Base-by-base conservation (phyloP, 2,797 vertebrate species). In the Enteromius unitaeniatus region DNA sequence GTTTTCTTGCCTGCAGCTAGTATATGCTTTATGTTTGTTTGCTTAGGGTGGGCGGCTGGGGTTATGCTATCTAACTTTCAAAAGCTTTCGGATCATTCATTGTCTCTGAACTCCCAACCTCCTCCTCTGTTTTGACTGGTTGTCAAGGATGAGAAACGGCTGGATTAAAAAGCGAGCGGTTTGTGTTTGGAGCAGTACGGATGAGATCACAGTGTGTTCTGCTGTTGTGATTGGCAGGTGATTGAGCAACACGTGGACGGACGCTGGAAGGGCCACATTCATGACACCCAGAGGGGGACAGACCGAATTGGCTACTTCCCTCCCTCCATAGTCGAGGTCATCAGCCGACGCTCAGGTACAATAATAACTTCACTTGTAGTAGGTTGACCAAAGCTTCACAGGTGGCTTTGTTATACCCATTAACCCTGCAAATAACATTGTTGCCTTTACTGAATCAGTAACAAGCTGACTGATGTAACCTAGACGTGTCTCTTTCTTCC, bases 251-350 rank as follows among this genome's bases (percentile, higher is more conserved):
- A 99, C 19, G 74, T 94, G 0, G 97, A 98, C 0, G 97, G 97
- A 13, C 96, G 97, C 55, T 99, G 97, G 98, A 99, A 99, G 89
- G 97, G 97, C 0, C 97, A 99, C 89, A 99, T 99, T 90, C 97
- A 99, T 0, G 97, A 99, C 17, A 88, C 88, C 83, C 97, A 97
- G 92, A 93, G 95, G 37, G 97, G 97, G 88, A 98, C 96, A 0
- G 97, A 99, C 91, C 93, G 97, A 0, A 96, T 99, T 0, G 98
- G 98, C 80, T 99, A 97, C 92, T 99, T 99, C 84, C 96, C 97
- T 2, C 97, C 98, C 0, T 96, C 96, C 89, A 97, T 99, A 0
- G 97, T 98, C 0, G 97, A 99, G 92, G 97, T 99, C 87, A 96
- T 99, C 95, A 98, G 96, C 93, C 94, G 98, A 77, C 90, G 97